Evolutionary conservation across 2,888 invertebrate genomes (phyloP).

Genomic region (Andrena flavipes): DNA sequence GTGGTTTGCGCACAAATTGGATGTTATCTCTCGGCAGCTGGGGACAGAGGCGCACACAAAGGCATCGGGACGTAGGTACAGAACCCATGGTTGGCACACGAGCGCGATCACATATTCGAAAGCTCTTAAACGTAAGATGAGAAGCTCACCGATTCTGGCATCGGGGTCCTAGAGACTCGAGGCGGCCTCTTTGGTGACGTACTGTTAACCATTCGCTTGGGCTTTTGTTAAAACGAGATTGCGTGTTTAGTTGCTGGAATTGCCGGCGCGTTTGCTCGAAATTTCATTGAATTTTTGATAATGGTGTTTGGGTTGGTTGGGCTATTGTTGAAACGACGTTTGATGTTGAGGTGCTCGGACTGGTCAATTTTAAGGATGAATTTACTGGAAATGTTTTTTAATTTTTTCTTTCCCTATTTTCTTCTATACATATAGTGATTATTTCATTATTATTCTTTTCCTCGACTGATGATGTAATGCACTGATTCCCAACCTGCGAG

Average conservation of each 20-base stretch:
- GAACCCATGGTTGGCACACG: slow-evolving; percentile 24
- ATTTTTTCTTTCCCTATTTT: too few relatives aligned
- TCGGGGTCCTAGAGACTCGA: slow-evolving; percentile 51
- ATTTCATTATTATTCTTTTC: too few relatives aligned
- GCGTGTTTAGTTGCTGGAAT: background rate
- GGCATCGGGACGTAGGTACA: background rate
- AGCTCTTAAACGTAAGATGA: slow-evolving; percentile 69
- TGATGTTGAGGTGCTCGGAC: too few relatives aligned
- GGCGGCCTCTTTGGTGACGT: background rate
- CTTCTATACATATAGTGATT: too few relatives aligned
- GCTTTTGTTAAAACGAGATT: slow-evolving; percentile 1
- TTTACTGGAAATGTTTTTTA: too few relatives aligned
- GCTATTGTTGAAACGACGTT: too few relatives aligned
- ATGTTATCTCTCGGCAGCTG: slow-evolving; percentile 81
- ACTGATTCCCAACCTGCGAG: too few relatives aligned
- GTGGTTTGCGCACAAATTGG: slow-evolving; percentile 74
- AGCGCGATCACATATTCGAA: slow-evolving; percentile 19
- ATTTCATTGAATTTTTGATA: background rate
- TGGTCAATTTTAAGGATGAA: too few relatives aligned
- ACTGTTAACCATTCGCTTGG: slow-evolving; percentile 3
- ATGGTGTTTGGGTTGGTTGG: too few relatives aligned
- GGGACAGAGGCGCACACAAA: slow-evolving; percentile 71
- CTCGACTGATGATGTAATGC: too few relatives aligned
- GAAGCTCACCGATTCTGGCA: slow-evolving; percentile 71
- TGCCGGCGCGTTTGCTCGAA: background rate